Base-by-base conservation (phyloP, 92 coral and sea anemone genomes). In the Phenganax subtilis region DNA sequence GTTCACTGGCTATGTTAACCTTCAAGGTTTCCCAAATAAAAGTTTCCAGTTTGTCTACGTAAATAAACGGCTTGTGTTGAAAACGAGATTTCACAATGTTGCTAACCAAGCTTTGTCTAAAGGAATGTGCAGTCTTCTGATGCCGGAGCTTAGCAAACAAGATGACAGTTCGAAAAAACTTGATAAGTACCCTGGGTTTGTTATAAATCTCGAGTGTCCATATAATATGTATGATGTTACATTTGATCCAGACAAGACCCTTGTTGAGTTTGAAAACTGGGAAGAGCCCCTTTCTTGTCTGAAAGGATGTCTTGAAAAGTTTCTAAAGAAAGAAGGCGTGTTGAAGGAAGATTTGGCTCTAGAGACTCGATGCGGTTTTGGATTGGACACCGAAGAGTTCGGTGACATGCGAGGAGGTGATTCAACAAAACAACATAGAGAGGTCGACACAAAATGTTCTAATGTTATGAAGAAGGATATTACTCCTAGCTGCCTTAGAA, bases 191-290 rank as follows among this genome's bases (percentile, higher is more conserved):
- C 91, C 89, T 16, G 85, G 91, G n/a, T 96, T 88, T 85, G 88
- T 88, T 56, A 83, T 96, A 3, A 90, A 96, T 57, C 80, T 96
- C 14, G 65, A 53, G 3, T 96, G 97, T 73, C 96, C 89, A 57
- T 84, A 79, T 30, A 88, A 84, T 76, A 86, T 77, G 62, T 96
- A 90, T 89, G 99, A 96, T 79, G 87, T 92, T 62, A 89, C 92
- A 9, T 76, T 96, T 62, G 99, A 96, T 58, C 99, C 99, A 15
- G 86, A 90, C 10, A 96, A 96, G 87, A 96, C 99, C 5, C 72
- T 96, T 65, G 93, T 96, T 63, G 99, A 96, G 81, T 96, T 96
- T 84, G 88, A 92, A 71, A 92, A 90, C 68, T 96, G 99, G 99
- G 93, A 89, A 16, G 89, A 85, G 17, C 85, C 93, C 31, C 82